Conservation (phyloP, 2,888 invertebrate species). For the Sympetrum striolatum region DNA sequence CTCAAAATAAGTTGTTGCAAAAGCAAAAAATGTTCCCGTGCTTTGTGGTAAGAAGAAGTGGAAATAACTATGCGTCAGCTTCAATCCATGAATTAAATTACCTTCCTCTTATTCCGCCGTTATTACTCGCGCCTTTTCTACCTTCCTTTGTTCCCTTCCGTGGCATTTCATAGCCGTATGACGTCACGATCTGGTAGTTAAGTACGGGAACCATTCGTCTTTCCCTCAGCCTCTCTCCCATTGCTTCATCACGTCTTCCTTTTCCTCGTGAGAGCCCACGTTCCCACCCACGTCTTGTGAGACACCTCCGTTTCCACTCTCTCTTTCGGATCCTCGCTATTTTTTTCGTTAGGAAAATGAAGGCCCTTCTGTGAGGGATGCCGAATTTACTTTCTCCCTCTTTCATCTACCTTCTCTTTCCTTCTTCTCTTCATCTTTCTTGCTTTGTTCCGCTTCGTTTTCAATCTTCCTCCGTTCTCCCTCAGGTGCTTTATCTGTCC, state of each 20-base stretch:
- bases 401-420: neutral
- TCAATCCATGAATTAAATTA: no score
- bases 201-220: neutral
- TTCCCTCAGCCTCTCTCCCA: neutral
- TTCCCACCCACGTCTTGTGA: neutral
- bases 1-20: no score
- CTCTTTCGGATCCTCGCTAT: neutral
- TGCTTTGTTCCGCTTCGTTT: neutral
- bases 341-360: neutral
- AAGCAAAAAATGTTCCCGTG: no score
- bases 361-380: neutral
- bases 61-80: no score
- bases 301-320: neutral
- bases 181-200: neutral
- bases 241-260: neutral
- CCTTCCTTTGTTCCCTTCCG: neutral
- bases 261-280: neutral
- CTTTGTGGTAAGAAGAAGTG: no score
- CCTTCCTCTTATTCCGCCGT: neutral
- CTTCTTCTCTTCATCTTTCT: neutral
- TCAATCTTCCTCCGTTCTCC: neutral
- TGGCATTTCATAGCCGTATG: neutral
- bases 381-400: neutral
- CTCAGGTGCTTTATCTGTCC: no score
- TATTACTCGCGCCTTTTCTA: neutral